Percentiles rank a stretch among this genome's conserved stretches.
phyloP scores from a whole-genome alignment of 2,797 vertebrate species.

The Pelobates cultripes region DNA sequence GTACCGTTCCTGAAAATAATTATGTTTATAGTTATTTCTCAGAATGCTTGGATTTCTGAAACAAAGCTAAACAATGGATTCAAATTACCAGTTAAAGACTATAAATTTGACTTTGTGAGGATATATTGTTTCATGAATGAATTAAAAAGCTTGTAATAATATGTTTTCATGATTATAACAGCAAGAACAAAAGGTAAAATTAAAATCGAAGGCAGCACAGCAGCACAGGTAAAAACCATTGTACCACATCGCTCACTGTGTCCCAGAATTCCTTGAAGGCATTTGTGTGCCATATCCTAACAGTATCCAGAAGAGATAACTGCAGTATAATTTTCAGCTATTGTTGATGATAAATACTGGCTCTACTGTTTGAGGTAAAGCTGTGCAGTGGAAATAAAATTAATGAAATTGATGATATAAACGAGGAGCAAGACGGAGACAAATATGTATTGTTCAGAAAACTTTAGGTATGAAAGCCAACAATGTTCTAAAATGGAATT shows the following conservation, averaged over 20 bases:
- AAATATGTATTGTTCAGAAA: constrained; percentile 1
- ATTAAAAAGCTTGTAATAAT: constrained; percentile 6
- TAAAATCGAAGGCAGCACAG: neutral
- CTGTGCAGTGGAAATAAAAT: neutral
- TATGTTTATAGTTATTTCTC: neutral
- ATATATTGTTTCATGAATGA: neutral
- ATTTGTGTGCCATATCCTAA: neutral
- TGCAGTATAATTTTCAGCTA: neutral
- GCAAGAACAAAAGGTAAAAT: neutral
- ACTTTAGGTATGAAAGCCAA: constrained; percentile 1
- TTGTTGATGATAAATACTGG: constrained; percentile 1
- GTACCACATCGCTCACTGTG: neutral
- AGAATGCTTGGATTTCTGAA: neutral
- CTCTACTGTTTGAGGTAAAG: neutral
- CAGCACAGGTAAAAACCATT: constrained; percentile 1
- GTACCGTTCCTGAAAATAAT: neutral
- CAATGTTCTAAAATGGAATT: neutral
- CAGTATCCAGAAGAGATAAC: neutral
- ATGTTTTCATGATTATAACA: constrained; percentile 24
- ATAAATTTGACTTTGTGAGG: neutral
- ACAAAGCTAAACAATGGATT: neutral
- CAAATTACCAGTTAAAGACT: neutral
- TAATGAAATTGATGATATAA: constrained; percentile 7
- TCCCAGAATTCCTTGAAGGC: neutral
- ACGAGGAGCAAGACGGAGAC: neutral